Base-by-base conservation (phyloP, 2,113 vertebrate species). In the Takifugu bimaculatus region DNA sequence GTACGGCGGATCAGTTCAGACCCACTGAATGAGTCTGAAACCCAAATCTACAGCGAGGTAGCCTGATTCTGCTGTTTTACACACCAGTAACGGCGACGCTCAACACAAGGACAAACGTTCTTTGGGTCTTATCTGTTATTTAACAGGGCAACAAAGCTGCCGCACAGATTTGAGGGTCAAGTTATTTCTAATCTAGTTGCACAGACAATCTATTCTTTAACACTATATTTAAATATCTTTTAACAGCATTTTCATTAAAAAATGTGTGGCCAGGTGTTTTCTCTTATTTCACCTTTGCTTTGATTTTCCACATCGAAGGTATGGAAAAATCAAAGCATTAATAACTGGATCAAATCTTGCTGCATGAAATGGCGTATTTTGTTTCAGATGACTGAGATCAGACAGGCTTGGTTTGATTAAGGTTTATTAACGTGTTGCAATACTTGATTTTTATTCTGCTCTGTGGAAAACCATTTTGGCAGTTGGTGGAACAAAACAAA, bases 361-460 rank as follows among this genome's bases (percentile, higher is more conserved):
- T 29, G 28, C 5, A 29, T 29, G 28, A 29, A 29, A 29, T 29
- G 29, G 3, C 5, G 3, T 29, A 4, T 29, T 29, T 32, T 32
- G 5, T 32, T 32, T 32, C 7, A 45, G 3, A 45, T 15, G 13
- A 45, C 44, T 13, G 45, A 48, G 2, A 10, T 50, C 42, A 80
- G 12, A 52, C n/a, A 48, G 3, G 43, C 29, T 15, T 1, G 1
- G 5, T 62, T 60, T 79, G 56, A 77, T 84, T 71, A 85, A 75
- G 70, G 63, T 89, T 89, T 90, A 90, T 86, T 90, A 72, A 87
- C 87, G 73, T 79, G 26, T 57, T 70, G 47, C 56, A 68, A 60
- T 49, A 65, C 26, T 68, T 70, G 45, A 47, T 53, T 39, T 39
- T 39, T 10, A 39, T 48, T 77, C 47, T 35, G 29, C 62, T 57